A percentile compares a stretch with the other conserved stretches of the same genome.
phyloP scores from a whole-genome alignment of 2,888 invertebrate genomes.

The Aricia artaxerxes region DNA sequence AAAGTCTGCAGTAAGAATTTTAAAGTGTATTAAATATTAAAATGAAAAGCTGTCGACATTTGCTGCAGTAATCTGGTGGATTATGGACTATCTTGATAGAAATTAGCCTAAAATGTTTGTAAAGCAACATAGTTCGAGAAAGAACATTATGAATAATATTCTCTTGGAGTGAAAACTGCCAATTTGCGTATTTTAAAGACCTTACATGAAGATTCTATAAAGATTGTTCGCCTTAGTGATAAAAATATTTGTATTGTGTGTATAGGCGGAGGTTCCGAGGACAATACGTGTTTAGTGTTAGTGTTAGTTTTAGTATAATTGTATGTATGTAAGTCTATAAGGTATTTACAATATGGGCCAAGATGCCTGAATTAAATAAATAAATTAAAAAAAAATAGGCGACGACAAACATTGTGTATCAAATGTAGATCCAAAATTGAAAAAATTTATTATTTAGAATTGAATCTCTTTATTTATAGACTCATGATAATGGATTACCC shows the following conservation, averaged over 20 bases:
- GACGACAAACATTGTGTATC: too few relatives aligned
- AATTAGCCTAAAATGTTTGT: constrained; percentile 16
- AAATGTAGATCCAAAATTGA: too few relatives aligned
- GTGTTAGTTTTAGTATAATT: too few relatives aligned
- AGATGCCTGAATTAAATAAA: too few relatives aligned
- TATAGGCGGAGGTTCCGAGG: too few relatives aligned
- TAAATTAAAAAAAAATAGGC: too few relatives aligned
- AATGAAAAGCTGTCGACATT: constrained; percentile 6
- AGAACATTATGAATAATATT: background rate
- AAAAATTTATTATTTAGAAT: too few relatives aligned
- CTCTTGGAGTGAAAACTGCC: background rate
- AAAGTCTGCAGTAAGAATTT: background rate
- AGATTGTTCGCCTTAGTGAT: background rate
- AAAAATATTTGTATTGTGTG: background rate
- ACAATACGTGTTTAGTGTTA: too few relatives aligned
- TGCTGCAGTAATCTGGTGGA: constrained; percentile 1
- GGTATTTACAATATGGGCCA: too few relatives aligned
- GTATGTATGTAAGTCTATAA: too few relatives aligned
- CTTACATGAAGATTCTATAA: background rate
- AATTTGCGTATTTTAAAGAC: background rate
- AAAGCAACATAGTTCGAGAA: background rate
- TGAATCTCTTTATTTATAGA: background rate
- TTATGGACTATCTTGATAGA: constrained; percentile 12
- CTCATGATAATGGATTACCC: background rate
- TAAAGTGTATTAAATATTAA: background rate